Conservation (phyloP, 2,888 invertebrate genomes). For the Drosophila mayaguana region DNA sequence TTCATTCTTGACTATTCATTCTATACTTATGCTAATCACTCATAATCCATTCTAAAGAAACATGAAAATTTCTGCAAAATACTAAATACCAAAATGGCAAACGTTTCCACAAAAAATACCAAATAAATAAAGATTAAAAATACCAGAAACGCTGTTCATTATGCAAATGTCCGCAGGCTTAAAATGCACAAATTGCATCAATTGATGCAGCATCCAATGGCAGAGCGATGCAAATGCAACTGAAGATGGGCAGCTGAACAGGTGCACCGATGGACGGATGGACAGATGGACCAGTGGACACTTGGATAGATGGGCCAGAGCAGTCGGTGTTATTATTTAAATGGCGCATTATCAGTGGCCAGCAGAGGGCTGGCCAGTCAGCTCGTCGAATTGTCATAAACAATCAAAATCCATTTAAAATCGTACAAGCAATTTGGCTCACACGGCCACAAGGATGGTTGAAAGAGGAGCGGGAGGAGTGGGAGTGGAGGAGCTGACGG, state of each 20-base stretch:
- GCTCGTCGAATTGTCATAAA: constrained; percentile 80
- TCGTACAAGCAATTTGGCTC: constrained; percentile 76
- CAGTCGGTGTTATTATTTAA: constrained; percentile 70
- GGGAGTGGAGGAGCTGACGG: not conserved
- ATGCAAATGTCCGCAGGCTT: constrained; percentile 63
- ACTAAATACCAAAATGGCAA: not conserved
- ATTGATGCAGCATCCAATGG: constrained; percentile 31
- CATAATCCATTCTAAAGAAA: not conserved
- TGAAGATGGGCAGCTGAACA: constrained; percentile 25
- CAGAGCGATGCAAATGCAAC: not conserved
- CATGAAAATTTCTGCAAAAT: not conserved
- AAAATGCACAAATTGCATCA: constrained; percentile 68
- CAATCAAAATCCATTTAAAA: constrained; percentile 84
- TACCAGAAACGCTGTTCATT: constrained; percentile 32
- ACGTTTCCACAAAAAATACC: not conserved
- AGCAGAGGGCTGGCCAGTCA: constrained; percentile 72
- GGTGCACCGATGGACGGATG: not conserved
- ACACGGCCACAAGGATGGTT: constrained; percentile 29
- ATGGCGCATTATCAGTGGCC: constrained; percentile 78
- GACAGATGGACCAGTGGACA: not conserved
- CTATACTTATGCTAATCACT: not conserved
- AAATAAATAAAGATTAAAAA: constrained; percentile 30
- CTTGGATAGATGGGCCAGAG: constrained; percentile 1
- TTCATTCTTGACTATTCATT: not conserved
- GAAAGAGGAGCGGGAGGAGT: not conserved